Conservation (phyloP, 2,888 invertebrate species). For the Coleophora deauratella region DNA sequence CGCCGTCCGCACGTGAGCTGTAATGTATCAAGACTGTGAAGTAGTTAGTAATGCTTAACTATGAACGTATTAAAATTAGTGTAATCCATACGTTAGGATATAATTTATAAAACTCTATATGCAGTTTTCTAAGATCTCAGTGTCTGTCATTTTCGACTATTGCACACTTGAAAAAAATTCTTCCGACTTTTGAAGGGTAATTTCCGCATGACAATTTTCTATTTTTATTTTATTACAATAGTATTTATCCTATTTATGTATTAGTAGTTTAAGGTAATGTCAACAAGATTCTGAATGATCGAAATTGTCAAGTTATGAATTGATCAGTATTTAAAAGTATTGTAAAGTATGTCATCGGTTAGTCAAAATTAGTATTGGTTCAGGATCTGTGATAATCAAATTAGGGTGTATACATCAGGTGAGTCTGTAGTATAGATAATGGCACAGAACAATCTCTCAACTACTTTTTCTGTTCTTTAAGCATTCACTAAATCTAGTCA, state of each 20-base stretch:
- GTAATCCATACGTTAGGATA: too few species aligned
- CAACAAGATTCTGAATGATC: constrained; percentile 11
- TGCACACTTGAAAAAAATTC: constrained; percentile 23
- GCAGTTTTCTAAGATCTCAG: constrained; percentile 68
- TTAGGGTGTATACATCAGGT: too few species aligned
- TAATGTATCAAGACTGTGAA: background rate
- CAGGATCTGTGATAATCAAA: constrained; percentile 12
- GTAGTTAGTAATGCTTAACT: background rate
- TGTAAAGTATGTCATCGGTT: too few species aligned
- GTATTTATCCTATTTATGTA: too few species aligned
- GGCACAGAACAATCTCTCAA: too few species aligned
- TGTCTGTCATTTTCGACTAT: constrained; percentile 33
- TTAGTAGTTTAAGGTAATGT: constrained; percentile 15
- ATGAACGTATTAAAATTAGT: constrained; percentile 6
- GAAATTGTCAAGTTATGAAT: constrained; percentile 13
- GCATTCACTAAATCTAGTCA: too few species aligned
- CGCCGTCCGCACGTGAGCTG: background rate
- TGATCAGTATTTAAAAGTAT: background rate
- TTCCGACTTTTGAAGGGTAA: background rate
- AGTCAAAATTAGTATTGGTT: constrained; percentile 1
- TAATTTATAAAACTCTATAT: constrained; percentile 37
- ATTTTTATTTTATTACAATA: background rate
- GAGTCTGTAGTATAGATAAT: too few species aligned
- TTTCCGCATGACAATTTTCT: background rate
- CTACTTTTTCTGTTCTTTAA: too few species aligned